Conservation (phyloP, 2,888 invertebrate species). For the Pseudanteris insignis region DNA sequence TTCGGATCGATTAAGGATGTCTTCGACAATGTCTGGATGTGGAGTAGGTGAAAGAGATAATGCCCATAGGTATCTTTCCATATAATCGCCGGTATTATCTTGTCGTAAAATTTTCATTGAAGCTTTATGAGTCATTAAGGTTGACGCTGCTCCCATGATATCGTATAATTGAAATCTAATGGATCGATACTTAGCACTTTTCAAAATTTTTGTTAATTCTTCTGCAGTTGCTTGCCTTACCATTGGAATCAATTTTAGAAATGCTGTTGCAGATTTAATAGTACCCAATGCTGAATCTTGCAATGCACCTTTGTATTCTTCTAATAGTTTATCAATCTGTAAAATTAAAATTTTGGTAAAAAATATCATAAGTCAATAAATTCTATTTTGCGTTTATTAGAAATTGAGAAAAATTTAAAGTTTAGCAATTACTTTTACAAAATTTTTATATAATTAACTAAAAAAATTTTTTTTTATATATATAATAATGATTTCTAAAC, state of each 20-base stretch:
- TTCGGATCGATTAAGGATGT: constrained; percentile 67
- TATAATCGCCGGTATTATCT: constrained; percentile 69
- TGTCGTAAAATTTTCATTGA: constrained; percentile 73
- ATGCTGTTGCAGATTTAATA: constrained; percentile 72
- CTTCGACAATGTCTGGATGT: constrained; percentile 71
- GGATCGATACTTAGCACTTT: constrained; percentile 70
- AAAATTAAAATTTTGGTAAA: too few relatives aligned
- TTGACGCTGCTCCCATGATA: constrained; percentile 77
- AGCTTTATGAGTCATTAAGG: constrained; percentile 74
- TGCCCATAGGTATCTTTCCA: constrained; percentile 80
- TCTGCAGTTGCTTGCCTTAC: constrained; percentile 71
- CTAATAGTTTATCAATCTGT: constrained; percentile 70
- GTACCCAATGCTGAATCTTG: constrained; percentile 72
- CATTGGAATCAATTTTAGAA: constrained; percentile 72
- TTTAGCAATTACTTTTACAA: too few relatives aligned
- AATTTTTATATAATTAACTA: too few relatives aligned
- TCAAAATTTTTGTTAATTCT: constrained; percentile 71
- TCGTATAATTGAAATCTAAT: constrained; percentile 76
- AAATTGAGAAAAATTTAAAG: too few relatives aligned
- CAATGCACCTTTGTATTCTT: constrained; percentile 69
- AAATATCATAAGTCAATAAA: not conserved
- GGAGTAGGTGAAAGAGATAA: constrained; percentile 72
- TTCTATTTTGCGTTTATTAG: not conserved
- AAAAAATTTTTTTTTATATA: too few relatives aligned
- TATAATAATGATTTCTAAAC: too few relatives aligned